These are phyloP conservation scores for Heliopora coerulea DNA, from an alignment of 92 coral and sea anemone genomes.

Conservation along the genomic window DNA sequence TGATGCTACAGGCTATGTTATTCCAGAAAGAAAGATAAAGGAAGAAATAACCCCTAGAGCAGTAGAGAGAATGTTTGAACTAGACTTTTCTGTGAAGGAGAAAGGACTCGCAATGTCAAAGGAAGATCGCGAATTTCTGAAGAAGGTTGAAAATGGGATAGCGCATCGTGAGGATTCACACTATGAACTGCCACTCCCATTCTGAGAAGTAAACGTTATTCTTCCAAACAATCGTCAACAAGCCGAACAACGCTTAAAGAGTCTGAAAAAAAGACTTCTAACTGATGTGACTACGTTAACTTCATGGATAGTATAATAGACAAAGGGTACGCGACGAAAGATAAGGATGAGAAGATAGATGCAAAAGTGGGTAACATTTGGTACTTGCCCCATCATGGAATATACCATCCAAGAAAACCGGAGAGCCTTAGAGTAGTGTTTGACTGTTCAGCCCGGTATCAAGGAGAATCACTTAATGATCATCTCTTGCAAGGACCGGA, in stretches of 20 bases:
- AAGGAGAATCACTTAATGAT: no score
- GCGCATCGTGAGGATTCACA: conserved; percentile 35
- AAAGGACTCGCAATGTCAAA: not conserved
- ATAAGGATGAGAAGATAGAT: not conserved
- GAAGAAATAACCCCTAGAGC: conserved; percentile 44
- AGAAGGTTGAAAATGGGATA: conserved; percentile 16
- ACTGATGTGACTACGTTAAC: not conserved
- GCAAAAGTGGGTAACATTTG: conserved; percentile 27
- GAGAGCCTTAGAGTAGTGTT: no score
- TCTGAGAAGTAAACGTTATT: not conserved
- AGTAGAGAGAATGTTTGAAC: conserved; percentile 37
- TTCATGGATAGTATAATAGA: conserved; percentile 34
- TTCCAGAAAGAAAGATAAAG: conserved; percentile 6
- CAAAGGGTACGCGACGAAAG: conserved; percentile 51
- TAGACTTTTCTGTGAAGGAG: conserved; percentile 30
- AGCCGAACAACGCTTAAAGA: conserved; percentile 11
- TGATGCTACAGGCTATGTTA: conserved; percentile 15
- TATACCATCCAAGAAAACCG: conserved; percentile 55
- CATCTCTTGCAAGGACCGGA: no score
- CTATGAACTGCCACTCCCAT: conserved; percentile 47
- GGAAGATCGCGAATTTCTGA: conserved; percentile 36
- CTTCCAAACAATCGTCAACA: conserved; percentile 40
- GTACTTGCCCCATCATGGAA: conserved; percentile 54
- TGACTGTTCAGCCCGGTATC: no score
- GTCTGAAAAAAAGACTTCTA: conserved; percentile 17